Base-by-base conservation (phyloP, 2,888 invertebrate species). In the Hybos culiciformis region DNA sequence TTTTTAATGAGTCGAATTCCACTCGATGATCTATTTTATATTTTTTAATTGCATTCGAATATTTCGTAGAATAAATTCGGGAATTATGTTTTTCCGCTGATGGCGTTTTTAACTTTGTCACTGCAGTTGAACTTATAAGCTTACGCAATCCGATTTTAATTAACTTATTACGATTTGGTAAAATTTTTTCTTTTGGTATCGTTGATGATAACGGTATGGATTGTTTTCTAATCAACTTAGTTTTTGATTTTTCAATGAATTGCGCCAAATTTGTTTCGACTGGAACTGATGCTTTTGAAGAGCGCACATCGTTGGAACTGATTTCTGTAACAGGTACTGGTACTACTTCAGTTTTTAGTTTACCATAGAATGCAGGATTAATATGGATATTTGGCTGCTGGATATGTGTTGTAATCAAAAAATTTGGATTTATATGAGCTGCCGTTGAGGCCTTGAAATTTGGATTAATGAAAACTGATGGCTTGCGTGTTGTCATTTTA, bases 371-470 rank as follows among this genome's bases (percentile, higher is more conserved):
- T 14, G 21, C n/a, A 46, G 42, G 14, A 46, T 39, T 5, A 42
- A 42, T 31, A 8, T 31, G 41, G 18, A 29, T 11, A n/a, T 31
- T 15, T 1, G 33, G 24, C 33, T 14, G 21, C 20, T 43, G 31
- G 38, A 43, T 19, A 29, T 39, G 39, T 21, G 47, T 17, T 47
- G 50, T 42, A 41, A 48, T 41, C 47, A 59, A 54, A 56, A 71
- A 69, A 59, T 68, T 66, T 23, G 72, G 73, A 55, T 73, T 73
- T 1, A 73, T 57, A 58, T 68, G 69, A 50, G 72, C 71, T 54
- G 56, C 36, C 34, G 47, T 48, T 6, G 50, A 39, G 3, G 32
- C 18, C 26, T 43, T 55, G 45, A 67, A 65, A 18, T 58, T 50
- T 4, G 66, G 67, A 54, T 67, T 67, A 42, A 67, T 61, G 41